Percentiles rank a stretch among this genome's conserved stretches.
Evolutionary conservation across 2,888 invertebrate species (phyloP).

Genomic region (Synanthedon tipuliformis): DNA sequence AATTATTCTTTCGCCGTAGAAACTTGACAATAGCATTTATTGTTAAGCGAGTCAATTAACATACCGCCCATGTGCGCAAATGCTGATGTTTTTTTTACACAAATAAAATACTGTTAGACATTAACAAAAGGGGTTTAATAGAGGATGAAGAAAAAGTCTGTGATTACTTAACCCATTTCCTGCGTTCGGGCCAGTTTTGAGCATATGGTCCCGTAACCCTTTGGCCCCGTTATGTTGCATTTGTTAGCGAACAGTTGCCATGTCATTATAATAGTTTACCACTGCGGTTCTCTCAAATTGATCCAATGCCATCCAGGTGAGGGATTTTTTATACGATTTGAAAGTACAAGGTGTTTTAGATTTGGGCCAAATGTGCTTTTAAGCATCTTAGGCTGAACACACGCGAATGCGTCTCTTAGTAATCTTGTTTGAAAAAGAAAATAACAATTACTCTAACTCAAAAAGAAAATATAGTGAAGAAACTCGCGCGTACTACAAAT

Average conservation of each 20-base stretch:
- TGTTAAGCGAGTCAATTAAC: conserved; percentile 45
- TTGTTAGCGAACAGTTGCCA: conserved; percentile 54
- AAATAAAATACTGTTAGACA: conserved; percentile 41
- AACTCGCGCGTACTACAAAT: too few relatives aligned
- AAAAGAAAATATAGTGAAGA: too few relatives aligned
- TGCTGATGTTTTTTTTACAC: conserved; percentile 29
- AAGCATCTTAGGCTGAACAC: too few relatives aligned
- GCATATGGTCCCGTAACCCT: conserved; percentile 65
- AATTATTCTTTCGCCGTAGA: not conserved
- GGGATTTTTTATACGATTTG: conserved; percentile 13
- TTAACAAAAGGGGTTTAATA: conserved; percentile 53
- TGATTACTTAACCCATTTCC: conserved; percentile 70
- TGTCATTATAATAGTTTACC: conserved; percentile 39
- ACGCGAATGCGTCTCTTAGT: not conserved
- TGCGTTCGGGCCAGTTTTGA: conserved; percentile 31
- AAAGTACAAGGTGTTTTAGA: not conserved
- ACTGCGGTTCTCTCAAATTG: conserved; percentile 10
- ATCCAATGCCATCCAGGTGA: conserved; percentile 44
- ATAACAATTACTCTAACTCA: too few relatives aligned
- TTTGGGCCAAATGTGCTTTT: too few relatives aligned
- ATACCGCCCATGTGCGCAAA: conserved; percentile 47
- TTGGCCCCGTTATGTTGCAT: conserved; percentile 62
- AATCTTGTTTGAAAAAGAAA: too few relatives aligned
- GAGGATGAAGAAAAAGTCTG: conserved; percentile 46
- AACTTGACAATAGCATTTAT: conserved; percentile 29